A percentile compares a stretch with the other conserved stretches of the same genome.
Evolutionary conservation across 2,888 invertebrate species (phyloP).

Genomic region (Quadriops clusia): DNA sequence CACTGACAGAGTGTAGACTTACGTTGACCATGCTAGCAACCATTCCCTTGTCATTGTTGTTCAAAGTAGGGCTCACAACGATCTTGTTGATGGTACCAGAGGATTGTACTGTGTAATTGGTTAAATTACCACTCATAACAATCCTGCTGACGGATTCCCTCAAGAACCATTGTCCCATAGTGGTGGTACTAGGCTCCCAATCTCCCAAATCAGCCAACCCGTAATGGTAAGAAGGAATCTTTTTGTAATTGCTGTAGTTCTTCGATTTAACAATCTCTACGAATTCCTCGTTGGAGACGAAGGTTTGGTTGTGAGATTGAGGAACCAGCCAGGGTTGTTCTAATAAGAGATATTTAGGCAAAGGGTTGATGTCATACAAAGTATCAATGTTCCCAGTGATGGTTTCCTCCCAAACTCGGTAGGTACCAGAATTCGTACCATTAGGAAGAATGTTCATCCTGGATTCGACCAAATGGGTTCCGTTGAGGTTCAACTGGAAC

Average conservation of each 20-base stretch:
- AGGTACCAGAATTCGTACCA: constrained; percentile 44
- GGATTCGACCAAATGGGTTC: constrained; percentile 41
- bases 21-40: constrained; percentile 49
- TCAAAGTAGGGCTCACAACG: constrained; percentile 44
- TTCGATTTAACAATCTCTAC: constrained; percentile 56
- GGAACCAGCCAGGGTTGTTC: constrained; percentile 43
- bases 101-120: constrained; percentile 53
- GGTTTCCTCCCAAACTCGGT: constrained; percentile 58
- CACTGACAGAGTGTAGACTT: no score
- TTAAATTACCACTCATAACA: constrained; percentile 42
- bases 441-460: constrained; percentile 34
- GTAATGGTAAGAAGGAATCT: constrained; percentile 51
- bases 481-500: constrained; percentile 55
- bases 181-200: constrained; percentile 27
- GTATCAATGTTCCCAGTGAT: constrained; percentile 60
- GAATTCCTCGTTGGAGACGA: constrained; percentile 36
- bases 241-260: constrained; percentile 51
- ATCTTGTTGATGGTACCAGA: constrained; percentile 51
- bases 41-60: constrained; percentile 45
- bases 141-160: constrained; percentile 46
- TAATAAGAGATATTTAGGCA: constrained; percentile 44
- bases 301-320: constrained; percentile 32
- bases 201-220: constrained; percentile 43
- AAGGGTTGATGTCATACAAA: constrained; percentile 53
- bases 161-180: constrained; percentile 34